Evolutionary conservation across 2,797 vertebrate genomes (phyloP), one percentile per base, ranked within the genome.

Genomic region (Strix occidentalis): DNA sequence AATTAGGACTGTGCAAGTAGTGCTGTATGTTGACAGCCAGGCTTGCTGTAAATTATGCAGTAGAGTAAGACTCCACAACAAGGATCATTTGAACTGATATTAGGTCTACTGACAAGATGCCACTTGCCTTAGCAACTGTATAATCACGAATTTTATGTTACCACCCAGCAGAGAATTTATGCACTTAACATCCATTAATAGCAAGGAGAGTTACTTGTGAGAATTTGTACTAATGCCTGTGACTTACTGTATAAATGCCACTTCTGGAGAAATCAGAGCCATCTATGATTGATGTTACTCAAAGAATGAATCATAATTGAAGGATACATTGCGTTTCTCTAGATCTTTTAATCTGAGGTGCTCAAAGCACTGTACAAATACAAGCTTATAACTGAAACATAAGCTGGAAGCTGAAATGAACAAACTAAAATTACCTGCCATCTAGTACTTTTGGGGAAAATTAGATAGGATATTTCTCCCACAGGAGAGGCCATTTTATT

Each of bases 281-380:
- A 17, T 35, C 26, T 80, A 37, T 90, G 84, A 90, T 81, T 89
- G 76, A 87, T 69, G 60, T 75, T 41, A 89, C 69, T 77, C 81
- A 89, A 89, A 68, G 63, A 96, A 89, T 61, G 50, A 91, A 58
- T 93, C 69, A 33, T 72, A 96, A 95, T 65, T 92, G 90, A 89
- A 72, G 76, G 71, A 81, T 93, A 56, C 9, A 16, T 85, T 82
- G 58, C 10, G 4, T 78, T 91, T 91, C 39, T 86, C 61, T 78
- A 75, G 41, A 50, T 78, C 57, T 83, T 88, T 89, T 85, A 28
- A 89, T 87, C 43, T 43, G 35, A 92, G 69, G 57, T 57, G 78
- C 51, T 94, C 50, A 53, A 69, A 91, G 48, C 79, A n/a, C 68
- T 48, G 23, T 78, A 58, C n/a, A 90, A 89, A 87, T 80, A 78